Evolutionary conservation across 23 tunicate species (phyloP).

Genomic region (Trididemnum clinides): DNA sequence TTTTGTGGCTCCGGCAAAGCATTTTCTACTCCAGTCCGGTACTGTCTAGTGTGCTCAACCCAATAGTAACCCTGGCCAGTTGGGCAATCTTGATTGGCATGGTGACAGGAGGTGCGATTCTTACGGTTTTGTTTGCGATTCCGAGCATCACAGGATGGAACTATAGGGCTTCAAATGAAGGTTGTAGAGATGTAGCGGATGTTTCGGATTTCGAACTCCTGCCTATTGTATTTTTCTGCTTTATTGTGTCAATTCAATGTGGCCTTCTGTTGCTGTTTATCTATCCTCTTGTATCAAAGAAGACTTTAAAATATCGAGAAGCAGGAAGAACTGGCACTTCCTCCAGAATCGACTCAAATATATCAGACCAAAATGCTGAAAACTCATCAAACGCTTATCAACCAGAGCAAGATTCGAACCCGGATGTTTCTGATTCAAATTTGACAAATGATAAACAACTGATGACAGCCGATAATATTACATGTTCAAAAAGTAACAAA

Average conservation of each 20-base stretch:
- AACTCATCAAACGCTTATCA: not conserved
- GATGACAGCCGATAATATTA: not conserved
- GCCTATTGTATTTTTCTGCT: constrained; percentile 35
- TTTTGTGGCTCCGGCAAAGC: constrained; percentile 91
- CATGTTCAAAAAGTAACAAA: too few species aligned
- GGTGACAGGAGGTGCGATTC: constrained; percentile 56
- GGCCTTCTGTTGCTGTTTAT: constrained; percentile 70
- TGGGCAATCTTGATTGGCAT: constrained; percentile 74
- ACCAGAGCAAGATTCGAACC: not conserved
- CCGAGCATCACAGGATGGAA: constrained; percentile 84
- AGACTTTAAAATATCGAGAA: constrained; percentile 68
- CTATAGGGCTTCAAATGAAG: constrained; percentile 50
- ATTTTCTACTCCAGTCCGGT: constrained; percentile 94
- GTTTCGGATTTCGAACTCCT: constrained; percentile 49
- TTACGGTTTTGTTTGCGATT: constrained; percentile 59
- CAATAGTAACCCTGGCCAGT: constrained; percentile 66
- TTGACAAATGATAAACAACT: not conserved
- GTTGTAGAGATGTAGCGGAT: constrained; percentile 68
- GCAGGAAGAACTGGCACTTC: constrained; percentile 4
- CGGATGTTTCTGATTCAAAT: not conserved
- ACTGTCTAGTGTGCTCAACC: constrained; percentile 74
- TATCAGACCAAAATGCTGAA: not conserved
- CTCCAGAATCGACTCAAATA: not conserved
- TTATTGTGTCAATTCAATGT: constrained; percentile 60
- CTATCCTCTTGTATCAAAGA: constrained; percentile 80